Evolutionary conservation across 2,113 vertebrate genomes (phyloP).

Genomic region (Lophura nycthemera): DNA sequence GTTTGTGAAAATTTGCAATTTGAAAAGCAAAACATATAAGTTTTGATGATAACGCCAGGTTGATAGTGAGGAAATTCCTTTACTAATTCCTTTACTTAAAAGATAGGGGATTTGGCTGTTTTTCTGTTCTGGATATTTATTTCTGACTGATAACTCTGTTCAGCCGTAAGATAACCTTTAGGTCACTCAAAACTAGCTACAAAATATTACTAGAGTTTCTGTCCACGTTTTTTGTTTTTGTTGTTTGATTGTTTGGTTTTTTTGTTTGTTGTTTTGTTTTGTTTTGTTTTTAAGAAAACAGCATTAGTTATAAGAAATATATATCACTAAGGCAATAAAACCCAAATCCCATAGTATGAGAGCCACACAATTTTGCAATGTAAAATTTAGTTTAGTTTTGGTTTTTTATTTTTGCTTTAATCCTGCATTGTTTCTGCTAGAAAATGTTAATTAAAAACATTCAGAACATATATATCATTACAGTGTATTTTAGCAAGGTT

Average conservation of each 20-base stretch:
- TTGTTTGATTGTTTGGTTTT: too few species aligned
- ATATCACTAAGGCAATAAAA: not conserved
- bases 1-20: not conserved
- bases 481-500: not conserved
- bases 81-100: not conserved
- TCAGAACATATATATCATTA: not conserved
- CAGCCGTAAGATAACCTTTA: not conserved
- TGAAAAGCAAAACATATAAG: not conserved
- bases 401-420: not conserved
- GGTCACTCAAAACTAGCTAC: not conserved
- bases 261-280: too few species aligned
- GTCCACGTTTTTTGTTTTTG: too few species aligned
- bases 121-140: not conserved
- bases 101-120: fast-evolving
- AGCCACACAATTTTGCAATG: not conserved
- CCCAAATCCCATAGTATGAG: not conserved
- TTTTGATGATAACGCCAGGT: not conserved
- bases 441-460: constrained; percentile 23
- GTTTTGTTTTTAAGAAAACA: not conserved
- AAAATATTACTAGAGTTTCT: not conserved
- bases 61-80: not conserved
- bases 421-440: not conserved
- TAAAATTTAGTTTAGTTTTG: not conserved
- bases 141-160: not conserved
- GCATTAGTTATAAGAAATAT: not conserved